A percentile compares a stretch with the other conserved stretches of the same genome.
Conservation (phyloP, 1,140 invertebrate genomes). For the Acromyrmex heyeri region DNA sequence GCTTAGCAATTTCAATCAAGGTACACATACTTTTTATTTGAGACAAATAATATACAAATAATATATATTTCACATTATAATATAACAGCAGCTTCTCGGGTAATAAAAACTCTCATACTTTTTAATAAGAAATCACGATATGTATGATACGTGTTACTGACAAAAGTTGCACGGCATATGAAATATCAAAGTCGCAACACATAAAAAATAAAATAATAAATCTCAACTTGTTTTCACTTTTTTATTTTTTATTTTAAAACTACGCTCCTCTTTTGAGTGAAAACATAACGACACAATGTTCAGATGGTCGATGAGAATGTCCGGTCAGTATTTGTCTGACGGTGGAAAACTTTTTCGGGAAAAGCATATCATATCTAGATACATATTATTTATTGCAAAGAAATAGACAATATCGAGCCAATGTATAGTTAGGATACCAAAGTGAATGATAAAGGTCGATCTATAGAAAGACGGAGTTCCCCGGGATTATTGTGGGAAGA, state of each 20-base stretch:
- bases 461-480: constrained; percentile 37
- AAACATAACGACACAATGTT: background rate
- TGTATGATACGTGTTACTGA: background rate
- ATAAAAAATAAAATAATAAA: background rate
- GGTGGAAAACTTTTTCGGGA: background rate
- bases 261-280: background rate
- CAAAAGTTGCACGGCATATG: background rate
- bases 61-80: background rate
- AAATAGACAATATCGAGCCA: constrained; percentile 8
- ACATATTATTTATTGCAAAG: background rate
- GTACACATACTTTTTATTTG: background rate
- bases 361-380: background rate
- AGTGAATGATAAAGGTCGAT: constrained; percentile 30
- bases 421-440: background rate
- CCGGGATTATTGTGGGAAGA: constrained; percentile 44
- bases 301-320: background rate
- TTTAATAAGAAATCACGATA: background rate
- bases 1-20: background rate
- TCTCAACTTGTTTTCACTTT: background rate
- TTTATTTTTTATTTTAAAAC: background rate
- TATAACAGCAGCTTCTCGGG: background rate
- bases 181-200: background rate
- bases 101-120: background rate
- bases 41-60: too few relatives aligned
- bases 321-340: too few relatives aligned